Base-by-base conservation (phyloP, 2,888 invertebrate genomes). In the Aspidiotus rigidus region DNA sequence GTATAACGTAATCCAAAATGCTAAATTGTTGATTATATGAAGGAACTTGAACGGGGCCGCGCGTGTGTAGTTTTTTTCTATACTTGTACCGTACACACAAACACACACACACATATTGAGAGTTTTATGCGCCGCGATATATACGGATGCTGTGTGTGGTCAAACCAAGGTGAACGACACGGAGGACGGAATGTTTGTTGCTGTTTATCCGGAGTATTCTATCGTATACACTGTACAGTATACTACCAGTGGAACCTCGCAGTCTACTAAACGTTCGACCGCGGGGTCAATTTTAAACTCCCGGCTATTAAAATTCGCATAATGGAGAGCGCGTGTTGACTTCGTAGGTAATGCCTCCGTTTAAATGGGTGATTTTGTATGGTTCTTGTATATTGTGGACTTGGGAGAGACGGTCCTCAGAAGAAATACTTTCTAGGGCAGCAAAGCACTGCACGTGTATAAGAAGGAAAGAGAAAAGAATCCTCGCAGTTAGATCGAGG, bases 161-260 rank as follows among this genome's bases (percentile, higher is more conserved):
- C 67, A 53, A 67, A 59, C 59, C 67, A 67, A 67, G 67, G 67
- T 67, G 67, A 67, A 67, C 67, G 53, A 60, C 67, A 61, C 53
- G 64, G 49, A 17, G 40, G 53, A 64, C 64, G 64, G 64, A 64
- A 64, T 64, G 64, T 64, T 64, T 64, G 64, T 64, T 64, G 54
- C 28, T 5, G 28, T 64, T 64, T 54, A 64, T 64, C 64, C 64
- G 64, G 64, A 64, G 49, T 64, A n/a, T 49, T 28, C 28, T 28
- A 28, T 28, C 28, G 1, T 49, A 49, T 49, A 49, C 49, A 3
- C 49, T 49, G 49, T 49, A 49, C n/a, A 28, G 49, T 49, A 49
- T 49, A 49, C n/a, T 49, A n/a, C 49, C n/a, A 49, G 54, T 64
- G 64, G 64, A 53, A 64, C 64, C 64, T 64, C 64, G 64, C 64